Base-by-base conservation (phyloP, 2,113 vertebrate species). In the Bostrychus sinensis region DNA sequence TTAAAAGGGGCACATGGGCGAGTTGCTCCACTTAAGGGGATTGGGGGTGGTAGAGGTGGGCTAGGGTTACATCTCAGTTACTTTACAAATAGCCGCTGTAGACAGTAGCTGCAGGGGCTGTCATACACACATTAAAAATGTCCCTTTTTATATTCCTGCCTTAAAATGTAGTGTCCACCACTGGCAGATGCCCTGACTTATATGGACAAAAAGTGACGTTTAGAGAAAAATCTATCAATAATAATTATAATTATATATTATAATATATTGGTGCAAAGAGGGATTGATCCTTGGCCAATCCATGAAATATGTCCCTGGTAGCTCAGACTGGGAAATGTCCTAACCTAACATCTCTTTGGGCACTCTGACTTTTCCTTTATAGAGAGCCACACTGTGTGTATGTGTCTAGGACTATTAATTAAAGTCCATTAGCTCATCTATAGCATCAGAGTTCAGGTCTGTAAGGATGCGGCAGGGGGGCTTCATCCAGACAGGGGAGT, bases 31-130 rank as follows among this genome's bases (percentile, higher is more conserved):
- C 32, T 51, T 59, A n/a, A 43, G 39, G 41, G n/a, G 11, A 41
- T 7, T 30, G 25, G 4, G 10, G 16, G 17, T 43, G 25, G 45
- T 23, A 20, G 9, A 3, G 12, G 13, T 14, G 22, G 25, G 48
- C n/a, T 28, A 26, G 25, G 48, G 30, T 32, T 55, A 55, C 51
- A 34, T n/a, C 9, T 48, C 5, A 22, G 22, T 25, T 25, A 25
- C 25, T 34, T 32, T 54, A 34, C 51, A 54, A 54, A 54, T 54
- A 55, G 30, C 2, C 11, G 28, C 17, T 20, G 30, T 55, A 55
- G 13, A 55, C 26, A 25, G n/a, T n/a, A 36, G 50, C n/a, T 12
- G 11, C 28, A 16, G 25, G 8, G 13, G 12, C 14, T 28, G 14
- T 9, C 48, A 26, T 13, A 11, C 42, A 16, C 14, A 53, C 28